Evolutionary conservation across 92 coral and sea anemone genomes (phyloP).

Genomic region (Porites lobata): DNA sequence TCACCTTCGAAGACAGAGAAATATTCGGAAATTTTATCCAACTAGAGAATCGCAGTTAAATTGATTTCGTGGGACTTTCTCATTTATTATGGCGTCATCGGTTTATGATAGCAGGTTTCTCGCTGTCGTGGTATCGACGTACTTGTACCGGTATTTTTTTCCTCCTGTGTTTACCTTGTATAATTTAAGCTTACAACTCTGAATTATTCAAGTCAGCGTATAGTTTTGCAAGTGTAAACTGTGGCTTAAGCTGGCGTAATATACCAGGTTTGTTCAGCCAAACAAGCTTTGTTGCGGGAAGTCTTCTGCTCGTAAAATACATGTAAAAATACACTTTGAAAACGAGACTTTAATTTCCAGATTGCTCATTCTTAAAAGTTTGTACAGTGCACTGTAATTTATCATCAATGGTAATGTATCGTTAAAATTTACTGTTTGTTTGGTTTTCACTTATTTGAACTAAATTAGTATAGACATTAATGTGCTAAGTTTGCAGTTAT

Average conservation of each 20-base stretch:
- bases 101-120: slow-evolving; percentile 27
- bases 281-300: not conserved
- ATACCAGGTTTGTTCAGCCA: too few species aligned
- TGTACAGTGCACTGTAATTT: slow-evolving; percentile 23
- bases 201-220: not conserved
- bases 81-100: slow-evolving; percentile 37
- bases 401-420: not conserved
- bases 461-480: not conserved
- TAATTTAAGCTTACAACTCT: not conserved
- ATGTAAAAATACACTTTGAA: too few species aligned
- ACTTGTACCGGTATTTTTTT: not conserved
- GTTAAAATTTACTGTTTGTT: not conserved
- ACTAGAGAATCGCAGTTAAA: not conserved
- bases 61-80: slow-evolving; percentile 5
- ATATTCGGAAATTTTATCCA: not conserved
- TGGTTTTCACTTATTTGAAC: not conserved
- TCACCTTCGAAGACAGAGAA: not conserved
- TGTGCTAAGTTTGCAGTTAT: not conserved
- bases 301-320: too few species aligned
- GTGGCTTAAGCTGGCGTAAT: not conserved
- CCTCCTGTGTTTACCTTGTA: not conserved
- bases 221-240: not conserved
- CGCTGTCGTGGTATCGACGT: slow-evolving; percentile 4
- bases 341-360: not conserved
- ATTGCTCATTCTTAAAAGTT: slow-evolving; percentile 5